phyloP scores from a whole-genome alignment of 1,140 invertebrate species.

The Archivesica marissinica region DNA sequence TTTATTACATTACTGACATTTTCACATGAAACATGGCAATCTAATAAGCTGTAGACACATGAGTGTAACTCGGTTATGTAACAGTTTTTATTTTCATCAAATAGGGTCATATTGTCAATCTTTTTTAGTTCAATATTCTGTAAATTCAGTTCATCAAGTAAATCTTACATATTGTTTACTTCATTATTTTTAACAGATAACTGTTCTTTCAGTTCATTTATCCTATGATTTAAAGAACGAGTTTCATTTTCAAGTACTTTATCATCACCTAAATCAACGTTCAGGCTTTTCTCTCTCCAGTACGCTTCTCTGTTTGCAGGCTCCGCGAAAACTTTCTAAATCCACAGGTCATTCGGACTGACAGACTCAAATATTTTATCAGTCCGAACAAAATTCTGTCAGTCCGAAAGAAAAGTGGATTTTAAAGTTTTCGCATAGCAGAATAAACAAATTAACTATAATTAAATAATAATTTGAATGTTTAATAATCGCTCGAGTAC shows the following conservation, averaged over 20 bases:
- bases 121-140: background rate
- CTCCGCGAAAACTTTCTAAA: background rate
- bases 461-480: no score
- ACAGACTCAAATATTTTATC: no score
- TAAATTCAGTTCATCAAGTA: conserved; percentile 6
- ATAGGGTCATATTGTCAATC: background rate
- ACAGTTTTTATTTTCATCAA: background rate
- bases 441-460: no score
- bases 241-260: background rate
- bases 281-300: background rate
- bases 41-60: background rate
- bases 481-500: no score
- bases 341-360: no score
- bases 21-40: conserved; percentile 16
- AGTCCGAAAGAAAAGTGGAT: no score
- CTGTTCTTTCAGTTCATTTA: background rate
- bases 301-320: conserved; percentile 18
- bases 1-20: conserved; percentile 25
- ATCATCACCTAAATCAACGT: background rate
- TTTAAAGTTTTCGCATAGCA: no score
- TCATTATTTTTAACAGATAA: background rate
- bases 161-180: background rate
- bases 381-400: no score
- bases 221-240: background rate
- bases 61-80: background rate